A percentile compares a stretch with the other conserved stretches of the same genome.
Conservation (phyloP, 2,113 vertebrate species). For the Rhizomys pruinosus region DNA sequence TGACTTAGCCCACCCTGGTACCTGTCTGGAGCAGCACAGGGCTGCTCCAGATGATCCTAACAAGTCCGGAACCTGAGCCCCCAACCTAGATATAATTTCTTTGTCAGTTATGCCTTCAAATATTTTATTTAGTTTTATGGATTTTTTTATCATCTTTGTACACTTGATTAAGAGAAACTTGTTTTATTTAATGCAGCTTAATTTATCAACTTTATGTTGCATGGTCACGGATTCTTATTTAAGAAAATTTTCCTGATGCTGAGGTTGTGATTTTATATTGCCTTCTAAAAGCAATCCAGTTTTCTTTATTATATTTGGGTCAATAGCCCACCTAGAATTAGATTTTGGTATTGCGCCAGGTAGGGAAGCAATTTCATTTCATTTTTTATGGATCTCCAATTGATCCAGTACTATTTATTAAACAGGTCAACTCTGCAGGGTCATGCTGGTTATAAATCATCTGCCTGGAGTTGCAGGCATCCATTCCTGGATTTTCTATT, state of each 20-base stretch:
- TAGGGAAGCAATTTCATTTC: slow-evolving; percentile 31
- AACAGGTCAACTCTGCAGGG: neutral
- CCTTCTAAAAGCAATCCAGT: slow-evolving; percentile 60
- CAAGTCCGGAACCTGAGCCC: too few relatives aligned
- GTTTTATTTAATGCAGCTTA: slow-evolving; percentile 10
- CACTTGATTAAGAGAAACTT: slow-evolving; percentile 46
- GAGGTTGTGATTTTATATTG: slow-evolving; percentile 21
- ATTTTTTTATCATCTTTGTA: neutral
- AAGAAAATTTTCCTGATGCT: slow-evolving; percentile 21
- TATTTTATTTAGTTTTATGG: slow-evolving; percentile 11
- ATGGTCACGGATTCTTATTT: neutral
- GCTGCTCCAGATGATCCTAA: too few relatives aligned
- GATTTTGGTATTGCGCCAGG: slow-evolving; percentile 58
- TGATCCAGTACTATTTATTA: slow-evolving; percentile 57
- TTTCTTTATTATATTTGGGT: slow-evolving; percentile 6
- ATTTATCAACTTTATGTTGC: slow-evolving; percentile 50
- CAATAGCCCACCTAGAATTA: slow-evolving; percentile 48
- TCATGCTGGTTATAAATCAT: slow-evolving; percentile 5
- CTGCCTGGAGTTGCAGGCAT: neutral
- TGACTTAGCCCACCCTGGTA: too few relatives aligned
- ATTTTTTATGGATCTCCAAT: slow-evolving; percentile 40
- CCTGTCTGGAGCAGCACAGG: too few relatives aligned
- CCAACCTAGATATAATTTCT: neutral
- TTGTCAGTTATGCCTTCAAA: slow-evolving; percentile 20
- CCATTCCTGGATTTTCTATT: neutral